Evolutionary conservation across 2,888 invertebrate species (phyloP), one percentile per base, ranked within the genome.

Genomic region (Ochropacha duplaris): DNA sequence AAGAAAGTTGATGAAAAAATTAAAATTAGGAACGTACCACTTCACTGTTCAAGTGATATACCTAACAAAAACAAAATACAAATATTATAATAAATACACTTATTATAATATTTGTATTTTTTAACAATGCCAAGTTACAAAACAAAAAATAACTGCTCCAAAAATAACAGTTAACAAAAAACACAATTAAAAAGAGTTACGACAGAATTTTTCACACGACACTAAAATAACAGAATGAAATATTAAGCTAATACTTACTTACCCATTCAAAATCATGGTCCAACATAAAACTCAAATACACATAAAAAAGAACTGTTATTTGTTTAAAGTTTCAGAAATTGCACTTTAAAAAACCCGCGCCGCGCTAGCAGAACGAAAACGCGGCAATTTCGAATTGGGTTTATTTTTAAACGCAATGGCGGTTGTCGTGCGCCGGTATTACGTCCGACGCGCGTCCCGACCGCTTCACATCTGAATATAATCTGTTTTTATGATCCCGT

Each of bases 261-360:
- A 90, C 90, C 90, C 71, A 74, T 83, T 81, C 75, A 90, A 86
- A 78, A 90, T 87, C 90, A 90, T 90, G 66, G 69, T 83, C 78
- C 78, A 74, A 68, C 64, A 69, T 71, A 73, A 74, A 36, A 68
- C 54, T 65, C 72, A 77, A 72, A 65, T 69, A 74, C 77, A 75
- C 68, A 71, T 56, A 68, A 60, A 65, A 62, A 60, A 57, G 19
- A 44, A 44, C 44, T 44, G 44, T 44, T 19, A 44, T 44, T 44
- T 44, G 16, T 44, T 44, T 1, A 8, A 1, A 44, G 44, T 44
- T 3, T 54, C 56, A 56, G 56, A 19, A 51, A 59, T 59, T 50
- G 50, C 64, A 64, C 61, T 59, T n/a, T 28, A 55, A 61, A 58
- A 62, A 52, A 57, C 56, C 50, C 61, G 57, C 58, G 39, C 56